A percentile compares a stretch with the other conserved stretches of the same genome.
Conservation (phyloP, 1,140 invertebrate species). For the Psilanteris sp. region DNA sequence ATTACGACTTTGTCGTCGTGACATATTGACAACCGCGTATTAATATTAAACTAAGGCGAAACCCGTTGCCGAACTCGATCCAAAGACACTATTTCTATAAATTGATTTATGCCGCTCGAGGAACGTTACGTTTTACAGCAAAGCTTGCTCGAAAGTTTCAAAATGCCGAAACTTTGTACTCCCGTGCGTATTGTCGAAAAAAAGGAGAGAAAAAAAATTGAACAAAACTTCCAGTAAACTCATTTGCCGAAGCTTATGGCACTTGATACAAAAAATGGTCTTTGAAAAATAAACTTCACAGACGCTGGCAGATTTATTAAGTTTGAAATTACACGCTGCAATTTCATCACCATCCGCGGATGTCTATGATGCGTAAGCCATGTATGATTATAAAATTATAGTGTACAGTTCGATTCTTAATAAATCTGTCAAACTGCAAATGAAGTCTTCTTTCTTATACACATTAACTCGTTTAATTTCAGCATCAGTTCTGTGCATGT, state of each 20-base stretch:
- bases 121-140: no score
- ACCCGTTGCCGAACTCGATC: conserved; percentile 1
- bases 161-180: conserved; percentile 26
- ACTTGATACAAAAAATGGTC: conserved; percentile 8
- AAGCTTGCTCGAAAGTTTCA: conserved; percentile 23
- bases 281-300: conserved; percentile 28
- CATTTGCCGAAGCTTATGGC: conserved; percentile 27
- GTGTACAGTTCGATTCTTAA: conserved; percentile 40
- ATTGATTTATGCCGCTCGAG: conserved; percentile 30
- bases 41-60: no score
- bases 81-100: conserved; percentile 16
- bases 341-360: conserved; percentile 39
- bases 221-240: conserved; percentile 32
- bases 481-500: no score
- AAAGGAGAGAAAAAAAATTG: conserved; percentile 1
- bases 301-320: conserved; percentile 42
- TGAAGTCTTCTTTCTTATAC: conserved; percentile 28
- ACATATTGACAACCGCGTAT: no score
- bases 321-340: conserved; percentile 25
- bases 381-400: conserved; percentile 46
- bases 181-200: conserved; percentile 1
- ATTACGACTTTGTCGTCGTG: no score
- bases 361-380: conserved; percentile 47
- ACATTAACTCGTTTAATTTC: no score
- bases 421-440: conserved; percentile 42